Evolutionary conservation across 2,113 vertebrate species (phyloP).

Genomic region (Pithys albifrons): DNA sequence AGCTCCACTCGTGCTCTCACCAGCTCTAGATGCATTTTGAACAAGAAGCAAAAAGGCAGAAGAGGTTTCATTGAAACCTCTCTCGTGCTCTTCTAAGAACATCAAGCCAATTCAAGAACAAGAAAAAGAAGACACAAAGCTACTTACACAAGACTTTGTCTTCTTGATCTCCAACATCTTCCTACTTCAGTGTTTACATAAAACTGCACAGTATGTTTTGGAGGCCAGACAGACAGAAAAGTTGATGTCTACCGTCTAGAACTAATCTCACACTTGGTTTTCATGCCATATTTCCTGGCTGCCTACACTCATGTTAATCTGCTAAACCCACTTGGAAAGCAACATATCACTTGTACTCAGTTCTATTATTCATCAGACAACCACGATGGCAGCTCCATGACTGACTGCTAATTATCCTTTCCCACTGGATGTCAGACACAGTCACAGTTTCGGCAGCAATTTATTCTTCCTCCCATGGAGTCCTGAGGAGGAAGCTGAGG

Average conservation of each 20-base stretch:
- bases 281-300: constrained; percentile 32
- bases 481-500: neutral
- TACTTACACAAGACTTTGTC: neutral
- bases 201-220: neutral
- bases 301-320: constrained; percentile 22
- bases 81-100: neutral
- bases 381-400: constrained; percentile 14
- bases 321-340: constrained; percentile 43
- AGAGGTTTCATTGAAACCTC: neutral
- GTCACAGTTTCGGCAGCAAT: neutral
- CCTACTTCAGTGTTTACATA: neutral
- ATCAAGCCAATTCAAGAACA: neutral
- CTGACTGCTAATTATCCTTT: constrained; percentile 54
- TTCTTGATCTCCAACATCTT: neutral
- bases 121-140: neutral
- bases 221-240: neutral
- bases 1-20: neutral
- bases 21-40: neutral
- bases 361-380: constrained; percentile 60
- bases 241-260: neutral
- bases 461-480: constrained; percentile 30
- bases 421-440: neutral
- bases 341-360: neutral
- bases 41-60: neutral
- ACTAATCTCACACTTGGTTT: constrained; percentile 7